phyloP scores from a whole-genome alignment of 2,113 vertebrate genomes.

The Helogale parvula region DNA sequence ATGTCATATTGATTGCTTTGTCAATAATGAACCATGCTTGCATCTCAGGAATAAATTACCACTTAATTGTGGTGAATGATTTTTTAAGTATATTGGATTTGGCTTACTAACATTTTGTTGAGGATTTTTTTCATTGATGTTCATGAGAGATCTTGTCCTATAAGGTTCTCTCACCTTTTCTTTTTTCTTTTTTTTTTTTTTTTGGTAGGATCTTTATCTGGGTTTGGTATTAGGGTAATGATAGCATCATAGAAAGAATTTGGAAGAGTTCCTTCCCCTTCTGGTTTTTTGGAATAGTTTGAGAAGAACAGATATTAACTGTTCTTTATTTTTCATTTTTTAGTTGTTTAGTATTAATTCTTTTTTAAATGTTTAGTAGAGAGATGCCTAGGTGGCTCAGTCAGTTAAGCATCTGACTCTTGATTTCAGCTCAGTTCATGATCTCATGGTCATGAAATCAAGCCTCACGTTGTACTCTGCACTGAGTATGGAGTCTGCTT shows the following conservation, averaged over 20 bases:
- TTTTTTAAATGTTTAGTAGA: no score
- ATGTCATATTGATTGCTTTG: background rate
- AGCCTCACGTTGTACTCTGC: no score
- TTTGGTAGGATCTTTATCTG: background rate
- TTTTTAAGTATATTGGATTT: background rate
- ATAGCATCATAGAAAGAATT: background rate
- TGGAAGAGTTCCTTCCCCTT: background rate
- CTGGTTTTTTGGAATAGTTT: background rate
- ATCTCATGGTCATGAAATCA: no score
- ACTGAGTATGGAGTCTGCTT: no score
- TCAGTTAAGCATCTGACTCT: no score
- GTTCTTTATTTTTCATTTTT: background rate
- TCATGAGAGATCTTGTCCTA: background rate
- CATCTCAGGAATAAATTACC: background rate
- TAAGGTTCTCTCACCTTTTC: background rate
- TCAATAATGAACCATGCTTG: background rate
- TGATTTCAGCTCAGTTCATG: no score
- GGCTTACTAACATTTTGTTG: background rate
- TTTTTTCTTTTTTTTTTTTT: background rate
- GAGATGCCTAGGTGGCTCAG: no score
- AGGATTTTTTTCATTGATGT: background rate
- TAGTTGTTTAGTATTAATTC: no score
- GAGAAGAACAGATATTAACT: background rate
- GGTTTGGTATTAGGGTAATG: background rate
- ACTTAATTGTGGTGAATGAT: background rate